These are phyloP conservation scores for Psilopogon haemacephalus DNA, from an alignment of 2,113 vertebrate species.

Conservation along the genomic window DNA sequence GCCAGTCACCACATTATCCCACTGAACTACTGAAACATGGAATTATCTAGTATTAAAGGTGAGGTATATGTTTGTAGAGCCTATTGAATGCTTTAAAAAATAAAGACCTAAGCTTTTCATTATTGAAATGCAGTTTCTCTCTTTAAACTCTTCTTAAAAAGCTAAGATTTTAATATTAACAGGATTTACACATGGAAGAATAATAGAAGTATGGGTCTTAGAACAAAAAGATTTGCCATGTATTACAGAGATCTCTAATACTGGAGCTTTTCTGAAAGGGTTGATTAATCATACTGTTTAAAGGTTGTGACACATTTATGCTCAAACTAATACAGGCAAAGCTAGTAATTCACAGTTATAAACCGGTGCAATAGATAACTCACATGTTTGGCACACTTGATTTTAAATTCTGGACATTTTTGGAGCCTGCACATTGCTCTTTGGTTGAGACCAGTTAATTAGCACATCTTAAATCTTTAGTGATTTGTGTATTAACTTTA, in stretches of 20 bases:
- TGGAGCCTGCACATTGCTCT: neutral
- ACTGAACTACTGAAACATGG: neutral
- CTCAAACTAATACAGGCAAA: slow-evolving; percentile 5
- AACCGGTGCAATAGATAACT: neutral
- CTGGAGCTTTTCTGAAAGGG: neutral
- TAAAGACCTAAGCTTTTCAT: neutral
- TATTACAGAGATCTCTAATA: neutral
- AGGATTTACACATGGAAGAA: neutral
- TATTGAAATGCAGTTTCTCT: neutral
- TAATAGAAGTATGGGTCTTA: neutral
- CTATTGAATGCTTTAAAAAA: neutral
- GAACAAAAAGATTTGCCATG: slow-evolving; percentile 12
- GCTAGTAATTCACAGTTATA: slow-evolving; percentile 27
- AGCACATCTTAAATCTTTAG: neutral
- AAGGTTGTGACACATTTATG: slow-evolving; percentile 47
- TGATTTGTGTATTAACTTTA: neutral
- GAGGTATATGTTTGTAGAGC: neutral
- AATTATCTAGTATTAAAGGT: slow-evolving; percentile 21
- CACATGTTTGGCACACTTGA: neutral
- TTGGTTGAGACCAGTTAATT: neutral
- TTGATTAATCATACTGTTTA: slow-evolving; percentile 47
- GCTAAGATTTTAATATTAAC: slow-evolving; percentile 8
- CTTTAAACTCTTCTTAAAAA: neutral
- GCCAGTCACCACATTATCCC: neutral
- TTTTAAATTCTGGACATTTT: neutral